These are phyloP conservation scores for Ifrita kowaldi DNA, from an alignment of 2,113 vertebrate species.

Conservation along the genomic window DNA sequence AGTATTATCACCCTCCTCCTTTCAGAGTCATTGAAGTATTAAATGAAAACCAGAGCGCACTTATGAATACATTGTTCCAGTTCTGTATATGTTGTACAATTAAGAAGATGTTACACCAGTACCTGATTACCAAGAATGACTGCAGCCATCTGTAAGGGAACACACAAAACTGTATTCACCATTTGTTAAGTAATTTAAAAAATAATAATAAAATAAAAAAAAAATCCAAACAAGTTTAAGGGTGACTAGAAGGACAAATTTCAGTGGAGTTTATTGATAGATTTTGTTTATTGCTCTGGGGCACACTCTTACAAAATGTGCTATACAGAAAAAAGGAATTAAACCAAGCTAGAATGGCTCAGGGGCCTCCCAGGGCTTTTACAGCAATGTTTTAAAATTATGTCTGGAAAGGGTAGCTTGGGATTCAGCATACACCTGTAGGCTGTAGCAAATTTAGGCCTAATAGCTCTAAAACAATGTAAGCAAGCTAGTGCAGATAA, in stretches of 20 bases:
- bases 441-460: not conserved
- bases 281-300: conserved; percentile 34
- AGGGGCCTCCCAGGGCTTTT: conserved; percentile 34
- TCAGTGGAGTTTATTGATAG: conserved; percentile 42
- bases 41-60: conserved; percentile 15
- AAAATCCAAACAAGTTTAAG: not conserved
- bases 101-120: conserved; percentile 2
- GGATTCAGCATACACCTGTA: conserved; percentile 7
- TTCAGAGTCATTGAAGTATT: not conserved
- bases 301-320: not conserved
- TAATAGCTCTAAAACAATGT: not conserved
- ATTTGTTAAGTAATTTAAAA: conserved; percentile 16
- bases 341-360: conserved; percentile 18
- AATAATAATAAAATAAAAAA: not conserved
- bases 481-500: not conserved
- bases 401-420: not conserved
- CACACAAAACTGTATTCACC: not conserved
- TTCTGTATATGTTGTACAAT: not conserved
- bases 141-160: not conserved
- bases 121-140: not conserved
- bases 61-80: not conserved
- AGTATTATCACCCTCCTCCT: not conserved
- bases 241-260: conserved; percentile 52
- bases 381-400: conserved; percentile 53
- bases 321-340: not conserved